phyloP scores from a whole-genome alignment of 2,797 vertebrate species.

The Hydrophis major region DNA sequence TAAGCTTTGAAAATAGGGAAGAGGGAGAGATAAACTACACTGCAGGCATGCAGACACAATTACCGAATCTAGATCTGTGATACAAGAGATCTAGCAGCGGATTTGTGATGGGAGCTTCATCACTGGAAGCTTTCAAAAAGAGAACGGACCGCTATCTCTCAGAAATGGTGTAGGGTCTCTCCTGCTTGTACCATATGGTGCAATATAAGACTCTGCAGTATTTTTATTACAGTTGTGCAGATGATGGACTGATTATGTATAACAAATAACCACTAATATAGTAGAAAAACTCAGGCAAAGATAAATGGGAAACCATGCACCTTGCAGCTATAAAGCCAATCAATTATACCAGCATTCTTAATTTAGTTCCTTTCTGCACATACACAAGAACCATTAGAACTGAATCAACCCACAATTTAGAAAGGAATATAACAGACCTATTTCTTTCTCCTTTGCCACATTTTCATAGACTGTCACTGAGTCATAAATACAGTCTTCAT shows the following conservation, averaged over 20 bases:
- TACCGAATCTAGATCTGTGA: too few species aligned
- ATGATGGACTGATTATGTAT: background rate
- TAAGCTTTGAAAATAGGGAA: background rate
- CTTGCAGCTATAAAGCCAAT: background rate
- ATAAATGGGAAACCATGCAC: background rate
- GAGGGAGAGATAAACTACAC: background rate
- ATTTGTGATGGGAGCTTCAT: too few species aligned
- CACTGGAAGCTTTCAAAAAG: too few species aligned
- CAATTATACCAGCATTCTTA: background rate
- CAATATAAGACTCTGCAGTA: background rate
- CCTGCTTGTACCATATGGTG: too few species aligned
- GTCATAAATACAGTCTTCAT: conserved; percentile 76
- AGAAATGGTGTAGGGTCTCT: too few species aligned
- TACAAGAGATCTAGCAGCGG: too few species aligned
- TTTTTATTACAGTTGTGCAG: background rate
- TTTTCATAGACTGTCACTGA: conserved; percentile 75
- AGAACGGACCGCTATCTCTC: too few species aligned
- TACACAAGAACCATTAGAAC: background rate
- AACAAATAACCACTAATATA: background rate
- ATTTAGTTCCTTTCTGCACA: background rate
- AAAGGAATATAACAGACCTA: conserved; percentile 66
- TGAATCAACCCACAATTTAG: background rate
- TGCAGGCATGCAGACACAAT: background rate
- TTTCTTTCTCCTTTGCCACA: conserved; percentile 69
- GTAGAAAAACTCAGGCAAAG: background rate